These are phyloP conservation scores for Abramis brama DNA, from an alignment of 2,113 vertebrate species.

Conservation along the genomic window DNA sequence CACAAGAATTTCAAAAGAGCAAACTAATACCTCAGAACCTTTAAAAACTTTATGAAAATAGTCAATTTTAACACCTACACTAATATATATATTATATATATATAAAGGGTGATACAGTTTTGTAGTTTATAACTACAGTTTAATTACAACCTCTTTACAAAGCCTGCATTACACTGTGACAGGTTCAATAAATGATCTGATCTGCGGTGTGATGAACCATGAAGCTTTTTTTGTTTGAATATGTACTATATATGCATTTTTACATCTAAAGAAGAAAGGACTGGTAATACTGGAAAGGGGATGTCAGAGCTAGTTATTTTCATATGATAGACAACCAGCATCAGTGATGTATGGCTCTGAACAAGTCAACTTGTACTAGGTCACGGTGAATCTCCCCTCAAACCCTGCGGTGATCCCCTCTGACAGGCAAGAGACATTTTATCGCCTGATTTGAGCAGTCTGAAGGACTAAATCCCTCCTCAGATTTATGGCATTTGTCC, in stretches of 20 bases:
- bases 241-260: neutral
- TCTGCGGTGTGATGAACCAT: neutral
- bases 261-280: neutral
- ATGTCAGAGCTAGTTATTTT: neutral
- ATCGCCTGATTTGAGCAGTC: neutral
- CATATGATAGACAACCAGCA: neutral
- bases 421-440: constrained; percentile 26
- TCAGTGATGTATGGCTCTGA: neutral
- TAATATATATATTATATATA: too few relatives aligned
- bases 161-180: too few relatives aligned
- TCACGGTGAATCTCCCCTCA: neutral
- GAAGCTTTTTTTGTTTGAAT: neutral
- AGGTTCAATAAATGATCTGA: too few relatives aligned
- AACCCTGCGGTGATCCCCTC: constrained; percentile 7
- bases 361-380: neutral
- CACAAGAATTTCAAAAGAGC: neutral
- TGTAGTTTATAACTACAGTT: too few relatives aligned
- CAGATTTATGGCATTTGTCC: constrained; percentile 47
- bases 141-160: too few relatives aligned
- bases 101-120: too few relatives aligned
- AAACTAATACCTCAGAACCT: too few relatives aligned
- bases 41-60: too few relatives aligned
- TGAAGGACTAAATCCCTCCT: constrained; percentile 16
- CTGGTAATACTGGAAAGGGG: neutral
- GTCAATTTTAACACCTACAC: too few relatives aligned